These are phyloP conservation scores for Podiceps cristatus DNA, from an alignment of 2,113 vertebrate genomes.

Conservation along the genomic window DNA sequence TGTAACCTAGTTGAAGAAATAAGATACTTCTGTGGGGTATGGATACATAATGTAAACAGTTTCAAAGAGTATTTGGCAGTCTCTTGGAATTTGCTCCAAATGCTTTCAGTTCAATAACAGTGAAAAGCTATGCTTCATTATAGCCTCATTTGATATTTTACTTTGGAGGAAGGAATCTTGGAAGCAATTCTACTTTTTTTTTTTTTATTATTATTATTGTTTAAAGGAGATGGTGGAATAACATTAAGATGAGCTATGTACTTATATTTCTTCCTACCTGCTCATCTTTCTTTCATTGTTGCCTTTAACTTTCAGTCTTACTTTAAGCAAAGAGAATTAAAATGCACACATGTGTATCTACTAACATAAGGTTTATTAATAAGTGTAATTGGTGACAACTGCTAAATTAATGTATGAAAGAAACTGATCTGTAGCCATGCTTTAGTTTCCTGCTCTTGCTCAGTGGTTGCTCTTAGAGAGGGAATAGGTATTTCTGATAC, in stretches of 20 bases:
- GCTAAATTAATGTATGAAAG: not conserved
- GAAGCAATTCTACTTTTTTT: not conserved
- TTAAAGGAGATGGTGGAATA: not conserved
- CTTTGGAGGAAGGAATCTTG: not conserved
- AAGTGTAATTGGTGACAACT: not conserved
- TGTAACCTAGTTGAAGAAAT: not conserved
- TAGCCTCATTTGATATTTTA: not conserved
- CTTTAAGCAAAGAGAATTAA: not conserved
- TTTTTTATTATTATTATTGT: not conserved
- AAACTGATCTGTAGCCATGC: rapidly evolving
- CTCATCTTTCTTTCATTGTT: not conserved
- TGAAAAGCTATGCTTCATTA: not conserved
- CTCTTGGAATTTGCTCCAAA: not conserved
- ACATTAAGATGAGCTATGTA: not conserved
- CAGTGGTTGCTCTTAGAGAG: not conserved
- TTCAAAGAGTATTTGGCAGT: not conserved
- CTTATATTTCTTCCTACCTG: not conserved
- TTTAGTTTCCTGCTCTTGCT: not conserved
- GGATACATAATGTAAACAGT: not conserved
- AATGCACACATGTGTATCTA: not conserved
- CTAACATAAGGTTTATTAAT: not conserved
- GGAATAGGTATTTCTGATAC: not conserved
- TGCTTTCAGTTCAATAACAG: not conserved
- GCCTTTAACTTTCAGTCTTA: not conserved
- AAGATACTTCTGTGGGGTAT: not conserved